Base-by-base conservation (phyloP, 2,888 invertebrate genomes). In the Heliconius hortense region DNA sequence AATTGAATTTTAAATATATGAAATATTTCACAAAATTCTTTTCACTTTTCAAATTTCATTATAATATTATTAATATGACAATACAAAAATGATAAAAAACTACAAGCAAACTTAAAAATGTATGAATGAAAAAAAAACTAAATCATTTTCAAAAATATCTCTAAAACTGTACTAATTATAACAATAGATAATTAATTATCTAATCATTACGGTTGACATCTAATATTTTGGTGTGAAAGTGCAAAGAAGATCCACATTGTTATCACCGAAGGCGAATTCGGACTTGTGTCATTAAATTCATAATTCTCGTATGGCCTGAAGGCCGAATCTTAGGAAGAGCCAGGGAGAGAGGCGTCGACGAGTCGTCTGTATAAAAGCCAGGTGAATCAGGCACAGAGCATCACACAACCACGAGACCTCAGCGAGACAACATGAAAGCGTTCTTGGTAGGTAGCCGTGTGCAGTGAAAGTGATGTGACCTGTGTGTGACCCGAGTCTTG, bases 341-440 rank as follows among this genome's bases (percentile, higher is more conserved):
- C 87, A 87, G 90, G 93, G 93, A 93, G 93, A 93, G 94, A 90
- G 94, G 94, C 88, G 89, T 85, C 87, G 86, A 77, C 89, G 85
- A 86, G 78, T 85, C 85, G 87, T 85, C 85, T 79, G 88, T 94
- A 94, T 94, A 94, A 85, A 94, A 93, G 86, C 87, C 87, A 84
- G 84, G 85, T 82, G 87, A 81, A 84, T 84, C 82, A 81, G 83
- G 88, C 86, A 86, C 88, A 86, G 88, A 92, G 90, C 93, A 93
- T 93, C 93, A 93, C 85, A 93, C 91, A 90, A 91, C 89, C 88
- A 88, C 91, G 88, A 90, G 87, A 89, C 89, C 91, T 92, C 92
- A 91, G 91, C 88, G 90, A 92, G 90, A 87, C 93, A 94, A 93
- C 93, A 94, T 94, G 94, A 94, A 93, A 93, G 94, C 93, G 86